Conservation (phyloP, 2,797 vertebrate species). For the Oreortyx pictus region DNA sequence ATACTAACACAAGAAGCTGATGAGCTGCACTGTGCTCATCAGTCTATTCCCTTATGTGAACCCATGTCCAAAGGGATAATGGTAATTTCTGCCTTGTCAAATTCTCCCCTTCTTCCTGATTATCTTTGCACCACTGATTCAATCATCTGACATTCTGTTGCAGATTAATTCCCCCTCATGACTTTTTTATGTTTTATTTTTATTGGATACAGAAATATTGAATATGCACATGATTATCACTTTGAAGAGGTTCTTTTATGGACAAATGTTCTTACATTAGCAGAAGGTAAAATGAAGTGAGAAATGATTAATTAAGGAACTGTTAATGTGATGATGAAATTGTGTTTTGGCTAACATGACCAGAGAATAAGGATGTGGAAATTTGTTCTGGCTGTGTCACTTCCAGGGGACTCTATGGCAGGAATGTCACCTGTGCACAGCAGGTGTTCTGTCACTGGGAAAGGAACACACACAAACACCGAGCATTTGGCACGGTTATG, state of each 20-base stretch:
- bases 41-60: constrained; percentile 38
- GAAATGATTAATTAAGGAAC: neutral
- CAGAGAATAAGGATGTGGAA: neutral
- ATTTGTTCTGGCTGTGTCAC: neutral
- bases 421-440: neutral
- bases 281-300: neutral
- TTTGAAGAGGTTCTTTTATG: neutral
- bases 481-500: neutral
- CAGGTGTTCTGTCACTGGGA: neutral
- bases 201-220: neutral
- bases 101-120: constrained; percentile 40
- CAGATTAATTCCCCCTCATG: neutral
- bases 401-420: neutral
- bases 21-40: constrained; percentile 7
- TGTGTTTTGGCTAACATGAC: neutral
- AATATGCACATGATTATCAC: neutral
- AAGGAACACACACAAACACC: neutral
- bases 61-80: constrained; percentile 12
- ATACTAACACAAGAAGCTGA: neutral
- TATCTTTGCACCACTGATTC: constrained; percentile 45
- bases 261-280: neutral
- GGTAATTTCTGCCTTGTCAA: constrained; percentile 56
- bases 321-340: neutral
- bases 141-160: constrained; percentile 41
- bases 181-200: neutral